Base-by-base conservation (phyloP, 2,797 vertebrate genomes). In the Hafferia zeledoni region DNA sequence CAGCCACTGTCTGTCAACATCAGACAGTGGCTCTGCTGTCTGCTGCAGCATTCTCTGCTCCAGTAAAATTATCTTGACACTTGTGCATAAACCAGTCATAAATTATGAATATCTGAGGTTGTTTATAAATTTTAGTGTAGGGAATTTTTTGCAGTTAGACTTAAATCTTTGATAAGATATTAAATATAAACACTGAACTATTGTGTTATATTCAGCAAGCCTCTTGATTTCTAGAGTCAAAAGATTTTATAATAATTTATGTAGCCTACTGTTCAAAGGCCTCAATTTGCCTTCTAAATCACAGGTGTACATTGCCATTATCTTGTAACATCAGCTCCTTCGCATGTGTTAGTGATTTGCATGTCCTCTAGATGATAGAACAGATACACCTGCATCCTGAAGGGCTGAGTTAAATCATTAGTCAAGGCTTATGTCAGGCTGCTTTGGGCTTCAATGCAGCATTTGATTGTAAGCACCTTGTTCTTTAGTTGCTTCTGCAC, bases 271-370 rank as follows among this genome's bases (percentile, higher is more conserved):
- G 8, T 85, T 92, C 37, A 37, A 83, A 83, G 61, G 81, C 53
- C 71, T 95, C 81, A 72, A 60, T 95, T 85, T 89, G 55, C 50
- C 79, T 96, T 93, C 84, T 85, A 87, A 89, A 88, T 88, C 90
- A 81, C 93, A 95, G 91, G 76, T 95, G 94, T 72, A 63, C 22
- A n/a, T 76, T 86, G 65, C 83, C n/a, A 13, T 82, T 95, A 90
- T 93, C 93, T 92, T 89, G 79, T 93, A 96, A 71, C 59, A 81
- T 95, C 94, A 97, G 94, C 91, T 95, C 46, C 61, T 95, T 97
- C 86, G 18, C 71, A 55, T 81, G 56, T 92, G 89, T n/a, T 77
- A 65, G 65, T 59, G 61, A 92, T 97, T 94, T 93, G 65, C 79
- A 72, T 90, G 84, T 87, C 94, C 94, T 96, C 94, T 81, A 91